These are phyloP conservation scores for Tragopan temminckii DNA, from an alignment of 2,797 vertebrate genomes.

Conservation along the genomic window DNA sequence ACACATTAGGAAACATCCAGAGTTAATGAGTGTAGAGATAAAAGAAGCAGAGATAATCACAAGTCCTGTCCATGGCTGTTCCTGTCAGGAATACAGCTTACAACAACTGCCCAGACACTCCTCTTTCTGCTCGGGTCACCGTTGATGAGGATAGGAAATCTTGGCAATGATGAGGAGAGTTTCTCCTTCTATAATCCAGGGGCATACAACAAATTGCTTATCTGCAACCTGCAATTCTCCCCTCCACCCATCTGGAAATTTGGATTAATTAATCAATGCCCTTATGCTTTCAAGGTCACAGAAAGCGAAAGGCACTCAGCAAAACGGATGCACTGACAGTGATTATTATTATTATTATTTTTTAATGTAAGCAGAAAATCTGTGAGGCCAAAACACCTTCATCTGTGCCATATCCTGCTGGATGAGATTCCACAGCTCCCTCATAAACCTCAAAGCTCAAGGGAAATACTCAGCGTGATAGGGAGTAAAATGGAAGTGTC, in stretches of 20 bases:
- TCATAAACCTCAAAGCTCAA: not conserved
- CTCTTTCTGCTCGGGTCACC: not conserved
- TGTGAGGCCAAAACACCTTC: conserved; percentile 43
- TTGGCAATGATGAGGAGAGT: not conserved
- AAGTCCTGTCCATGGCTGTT: not conserved
- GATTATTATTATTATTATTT: not conserved
- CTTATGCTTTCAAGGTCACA: conserved; percentile 66
- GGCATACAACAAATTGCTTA: conserved; percentile 39
- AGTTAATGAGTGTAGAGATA: not conserved
- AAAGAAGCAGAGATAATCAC: conserved; percentile 6
- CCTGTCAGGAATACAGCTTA: not conserved
- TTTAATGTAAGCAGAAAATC: not conserved
- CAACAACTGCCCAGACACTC: not conserved
- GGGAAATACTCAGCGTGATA: not conserved
- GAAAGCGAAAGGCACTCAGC: conserved; percentile 54
- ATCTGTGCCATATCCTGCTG: not conserved
- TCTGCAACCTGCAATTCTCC: conserved; percentile 52
- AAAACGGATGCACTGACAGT: conserved; percentile 45
- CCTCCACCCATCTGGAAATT: conserved; percentile 67
- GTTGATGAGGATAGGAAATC: not conserved
- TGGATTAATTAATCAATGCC: conserved; percentile 60
- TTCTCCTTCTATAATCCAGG: conserved; percentile 11
- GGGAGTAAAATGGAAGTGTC: not conserved
- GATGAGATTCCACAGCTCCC: not conserved
- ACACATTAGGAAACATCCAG: not conserved